Evolutionary conservation across 2,797 vertebrate genomes (phyloP), one percentile per base, ranked within the genome.

Genomic region (Lutjanus campechanus): DNA sequence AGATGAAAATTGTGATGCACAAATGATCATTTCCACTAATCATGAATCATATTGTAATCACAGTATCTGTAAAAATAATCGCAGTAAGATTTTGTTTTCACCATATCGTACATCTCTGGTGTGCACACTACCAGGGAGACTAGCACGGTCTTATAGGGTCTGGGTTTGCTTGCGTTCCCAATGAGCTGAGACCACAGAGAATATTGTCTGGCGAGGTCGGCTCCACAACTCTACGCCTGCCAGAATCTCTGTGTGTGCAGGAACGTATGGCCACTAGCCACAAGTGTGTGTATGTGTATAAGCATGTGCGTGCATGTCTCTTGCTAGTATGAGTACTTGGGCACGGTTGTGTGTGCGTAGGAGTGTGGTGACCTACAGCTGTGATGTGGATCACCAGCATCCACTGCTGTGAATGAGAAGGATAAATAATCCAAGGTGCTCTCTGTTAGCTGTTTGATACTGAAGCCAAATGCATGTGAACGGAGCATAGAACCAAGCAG

Each of bases 361-460:
- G 64, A 59, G 60, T 66, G 61, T 76, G 73, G 64, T 81, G 83
- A 88, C 85, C 82, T 91, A 55, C 91, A 91, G 88, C 89, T 91
- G 86, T 63, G 87, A 82, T 91, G 78, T 76, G 87, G 82, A 88
- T 93, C 88, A 91, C 70, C 65, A 84, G 81, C 36, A 77, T 85
- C 76, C 78, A 87, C 86, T 87, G 69, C 76, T 81, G 76, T 82
- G 85, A 89, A 85, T 81, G 77, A 85, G 79, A 64, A 85, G 77
- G 77, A 90, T 88, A 92, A 90, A 91, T 87, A 89, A 92, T 90
- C 89, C 81, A 86, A 87, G 77, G 81, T 89, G 85, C 56, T 92
- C 88, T 87, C 62, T 69, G 79, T 80, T 82, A 63, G 82, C 73
- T 50, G 81, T 82, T 92, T 90, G 86, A 92, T 88, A 80, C 15